A percentile compares a stretch with the other conserved stretches of the same genome.
Conservation (phyloP, 1,140 invertebrate species). For the Ctenoplectra terminalis region DNA sequence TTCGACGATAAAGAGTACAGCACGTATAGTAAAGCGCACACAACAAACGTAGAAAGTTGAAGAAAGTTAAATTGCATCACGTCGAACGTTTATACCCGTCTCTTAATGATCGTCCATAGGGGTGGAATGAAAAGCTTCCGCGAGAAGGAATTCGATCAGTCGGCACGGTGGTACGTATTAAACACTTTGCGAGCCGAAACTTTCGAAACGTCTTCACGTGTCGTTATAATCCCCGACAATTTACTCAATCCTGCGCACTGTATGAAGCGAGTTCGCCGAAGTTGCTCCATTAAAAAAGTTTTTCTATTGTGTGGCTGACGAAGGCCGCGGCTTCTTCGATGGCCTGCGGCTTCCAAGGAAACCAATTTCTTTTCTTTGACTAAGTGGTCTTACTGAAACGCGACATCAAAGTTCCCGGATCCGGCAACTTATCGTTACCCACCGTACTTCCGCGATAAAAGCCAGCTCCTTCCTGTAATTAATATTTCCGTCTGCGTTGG, state of each 20-base stretch:
- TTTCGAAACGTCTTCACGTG: conserved; percentile 19
- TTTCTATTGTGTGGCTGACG: conserved; percentile 30
- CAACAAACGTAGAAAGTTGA: neutral
- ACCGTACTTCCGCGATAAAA: conserved; percentile 1
- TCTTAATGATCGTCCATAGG: no score
- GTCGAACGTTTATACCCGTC: no score
- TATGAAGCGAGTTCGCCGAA: neutral
- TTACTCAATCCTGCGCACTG: neutral
- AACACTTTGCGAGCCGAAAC: neutral
- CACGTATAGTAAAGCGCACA: neutral
- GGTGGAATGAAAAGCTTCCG: no score
- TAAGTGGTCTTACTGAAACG: conserved; percentile 46
- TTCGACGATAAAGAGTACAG: neutral
- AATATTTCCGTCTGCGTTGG: conserved; percentile 4
- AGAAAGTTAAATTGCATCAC: neutral
- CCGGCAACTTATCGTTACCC: conserved; percentile 6
- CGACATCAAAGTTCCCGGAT: conserved; percentile 22
- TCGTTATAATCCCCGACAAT: conserved; percentile 34
- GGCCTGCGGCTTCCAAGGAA: conserved; percentile 2
- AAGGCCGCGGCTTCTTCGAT: neutral
- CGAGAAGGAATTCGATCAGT: neutral
- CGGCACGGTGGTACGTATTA: neutral
- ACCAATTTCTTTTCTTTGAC: conserved; percentile 38
- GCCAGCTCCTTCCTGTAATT: neutral
- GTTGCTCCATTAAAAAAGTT: conserved; percentile 52